A percentile compares a stretch with the other conserved stretches of the same genome.
Conservation (phyloP, 1,140 invertebrate genomes). For the Sinella curviseta region DNA sequence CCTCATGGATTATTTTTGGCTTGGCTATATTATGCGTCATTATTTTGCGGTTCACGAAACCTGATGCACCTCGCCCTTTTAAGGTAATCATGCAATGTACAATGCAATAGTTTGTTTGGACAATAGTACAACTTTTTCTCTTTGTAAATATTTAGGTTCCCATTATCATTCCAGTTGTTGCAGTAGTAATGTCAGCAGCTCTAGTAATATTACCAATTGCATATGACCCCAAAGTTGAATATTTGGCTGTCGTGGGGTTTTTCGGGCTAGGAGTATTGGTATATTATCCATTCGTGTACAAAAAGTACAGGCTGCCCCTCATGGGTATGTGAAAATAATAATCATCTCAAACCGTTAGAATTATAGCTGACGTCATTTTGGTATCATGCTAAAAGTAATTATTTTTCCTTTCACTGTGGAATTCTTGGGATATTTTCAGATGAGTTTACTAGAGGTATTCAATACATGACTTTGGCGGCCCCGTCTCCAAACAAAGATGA, state of each 20-base stretch:
- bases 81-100: slow-evolving; percentile 59
- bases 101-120: neutral
- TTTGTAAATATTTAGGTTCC: slow-evolving; percentile 63
- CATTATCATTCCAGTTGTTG: slow-evolving; percentile 71
- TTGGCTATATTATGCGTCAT: slow-evolving; percentile 75
- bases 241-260: slow-evolving; percentile 74
- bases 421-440: slow-evolving; percentile 59
- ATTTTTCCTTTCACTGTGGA: neutral
- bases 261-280: slow-evolving; percentile 69
- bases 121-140: neutral
- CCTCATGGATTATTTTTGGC: slow-evolving; percentile 86
- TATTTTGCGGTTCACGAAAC: slow-evolving; percentile 70
- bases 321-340: slow-evolving; percentile 60
- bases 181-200: slow-evolving; percentile 71
- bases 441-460: slow-evolving; percentile 67
- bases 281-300: slow-evolving; percentile 77
- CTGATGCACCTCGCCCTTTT: slow-evolving; percentile 71
- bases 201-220: slow-evolving; percentile 76
- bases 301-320: slow-evolving; percentile 62
- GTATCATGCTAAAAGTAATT: neutral
- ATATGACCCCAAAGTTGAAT: slow-evolving; percentile 72
- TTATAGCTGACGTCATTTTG: neutral
- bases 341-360: neutral
- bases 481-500: slow-evolving; percentile 60
- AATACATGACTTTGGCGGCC: slow-evolving; percentile 71